Evolutionary conservation across 2,113 vertebrate genomes (phyloP).

Genomic region (Pitta sordida): DNA sequence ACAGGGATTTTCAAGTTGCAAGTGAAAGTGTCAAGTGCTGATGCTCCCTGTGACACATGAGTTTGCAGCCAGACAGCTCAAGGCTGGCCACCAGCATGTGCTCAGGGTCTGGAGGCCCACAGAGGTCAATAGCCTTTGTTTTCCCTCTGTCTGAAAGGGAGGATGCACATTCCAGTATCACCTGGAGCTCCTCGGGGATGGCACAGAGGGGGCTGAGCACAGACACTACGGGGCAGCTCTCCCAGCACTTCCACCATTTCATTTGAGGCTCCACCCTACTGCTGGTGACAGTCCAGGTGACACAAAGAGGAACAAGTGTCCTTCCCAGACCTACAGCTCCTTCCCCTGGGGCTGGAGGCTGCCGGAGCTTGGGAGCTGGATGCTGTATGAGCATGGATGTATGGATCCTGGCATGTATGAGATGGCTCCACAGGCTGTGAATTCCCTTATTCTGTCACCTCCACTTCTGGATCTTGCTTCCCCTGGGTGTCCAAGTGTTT

Average conservation of each 20-base stretch:
- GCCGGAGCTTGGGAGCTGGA: neutral
- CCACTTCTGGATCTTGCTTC: neutral
- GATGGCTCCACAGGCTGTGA: neutral
- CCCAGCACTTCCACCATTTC: neutral
- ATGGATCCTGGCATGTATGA: neutral
- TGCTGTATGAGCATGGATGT: no score
- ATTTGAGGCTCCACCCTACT: neutral
- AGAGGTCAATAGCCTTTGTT: neutral
- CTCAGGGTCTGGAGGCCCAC: neutral
- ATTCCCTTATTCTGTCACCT: neutral
- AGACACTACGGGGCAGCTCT: neutral
- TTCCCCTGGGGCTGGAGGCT: neutral
- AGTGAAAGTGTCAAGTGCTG: fast-evolving
- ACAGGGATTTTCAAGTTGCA: neutral
- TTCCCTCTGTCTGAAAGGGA: neutral
- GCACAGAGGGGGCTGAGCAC: neutral
- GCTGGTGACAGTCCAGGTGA: neutral
- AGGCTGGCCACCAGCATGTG: neutral
- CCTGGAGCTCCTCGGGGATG: neutral
- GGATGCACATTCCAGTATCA: fast-evolving
- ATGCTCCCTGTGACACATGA: neutral
- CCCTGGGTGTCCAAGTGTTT: neutral
- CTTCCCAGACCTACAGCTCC: neutral
- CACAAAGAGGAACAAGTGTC: neutral
- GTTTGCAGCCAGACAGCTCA: neutral